phyloP scores from a whole-genome alignment of 2,888 invertebrate species.

The Drosophila merina region DNA sequence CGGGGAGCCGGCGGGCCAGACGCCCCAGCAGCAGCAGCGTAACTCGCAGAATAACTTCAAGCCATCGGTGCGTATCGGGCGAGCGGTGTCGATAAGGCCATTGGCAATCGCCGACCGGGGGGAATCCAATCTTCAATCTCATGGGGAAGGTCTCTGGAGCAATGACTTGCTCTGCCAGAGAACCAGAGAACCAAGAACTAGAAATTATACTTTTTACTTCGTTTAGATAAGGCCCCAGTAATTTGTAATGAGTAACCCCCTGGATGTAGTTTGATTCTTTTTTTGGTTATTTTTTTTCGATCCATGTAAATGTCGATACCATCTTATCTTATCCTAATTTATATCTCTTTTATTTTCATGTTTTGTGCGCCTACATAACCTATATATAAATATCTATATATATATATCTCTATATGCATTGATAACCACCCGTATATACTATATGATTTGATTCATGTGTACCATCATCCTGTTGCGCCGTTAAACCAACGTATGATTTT shows the following conservation, averaged over 20 bases:
- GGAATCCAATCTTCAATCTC: constrained; percentile 2
- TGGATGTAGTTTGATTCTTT: constrained; percentile 57
- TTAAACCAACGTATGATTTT: constrained; percentile 62
- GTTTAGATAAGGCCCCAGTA: neutral
- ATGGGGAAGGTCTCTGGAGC: constrained; percentile 25
- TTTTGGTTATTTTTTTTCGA: constrained; percentile 51
- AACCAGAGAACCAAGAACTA: neutral
- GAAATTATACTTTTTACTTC: neutral
- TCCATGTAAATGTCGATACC: constrained; percentile 36
- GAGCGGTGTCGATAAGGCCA: constrained; percentile 12
- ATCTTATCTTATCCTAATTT: constrained; percentile 39
- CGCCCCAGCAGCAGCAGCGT: constrained; percentile 88
- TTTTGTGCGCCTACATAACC: constrained; percentile 68
- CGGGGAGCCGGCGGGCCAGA: constrained; percentile 79
- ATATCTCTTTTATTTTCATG: constrained; percentile 77
- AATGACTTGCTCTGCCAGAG: constrained; percentile 18
- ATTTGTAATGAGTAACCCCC: neutral
- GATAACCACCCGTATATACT: constrained; percentile 30
- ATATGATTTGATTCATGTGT: constrained; percentile 50
- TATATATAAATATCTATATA: constrained; percentile 40
- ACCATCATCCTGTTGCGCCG: constrained; percentile 64
- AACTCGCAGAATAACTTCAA: constrained; percentile 94
- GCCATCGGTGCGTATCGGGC: constrained; percentile 89
- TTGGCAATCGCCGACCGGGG: too few species aligned
- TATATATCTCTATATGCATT: constrained; percentile 45